Percentiles rank a stretch among this genome's conserved stretches.
Evolutionary conservation across 2,888 invertebrate genomes (phyloP).

Genomic region (Hypomecis atomaria): DNA sequence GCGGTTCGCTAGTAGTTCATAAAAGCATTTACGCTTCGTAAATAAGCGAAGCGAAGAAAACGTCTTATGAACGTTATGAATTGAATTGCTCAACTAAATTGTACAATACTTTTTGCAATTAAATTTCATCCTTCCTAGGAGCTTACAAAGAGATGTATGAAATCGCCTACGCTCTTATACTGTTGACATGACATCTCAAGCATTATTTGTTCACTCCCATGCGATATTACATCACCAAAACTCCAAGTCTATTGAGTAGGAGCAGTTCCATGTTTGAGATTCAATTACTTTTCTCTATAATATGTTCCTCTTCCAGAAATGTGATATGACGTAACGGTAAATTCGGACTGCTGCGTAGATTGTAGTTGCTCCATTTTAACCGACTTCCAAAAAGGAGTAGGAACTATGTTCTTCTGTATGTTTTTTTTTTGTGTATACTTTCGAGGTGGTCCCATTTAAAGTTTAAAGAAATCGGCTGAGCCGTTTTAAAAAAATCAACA

Average conservation of each 20-base stretch:
- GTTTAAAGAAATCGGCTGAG: no score
- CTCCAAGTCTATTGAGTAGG: neutral
- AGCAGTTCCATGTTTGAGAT: constrained; percentile 3
- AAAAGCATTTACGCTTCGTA: no score
- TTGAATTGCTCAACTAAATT: no score
- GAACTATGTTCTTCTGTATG: no score
- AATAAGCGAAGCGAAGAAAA: no score
- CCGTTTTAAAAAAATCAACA: no score
- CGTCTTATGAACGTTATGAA: no score
- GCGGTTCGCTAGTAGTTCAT: no score
- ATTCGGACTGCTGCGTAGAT: neutral
- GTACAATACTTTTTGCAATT: neutral
- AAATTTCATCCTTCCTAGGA: neutral
- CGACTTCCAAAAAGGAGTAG: no score
- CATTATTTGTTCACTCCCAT: constrained; percentile 2
- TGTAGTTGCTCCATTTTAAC: no score
- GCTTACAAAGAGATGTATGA: neutral
- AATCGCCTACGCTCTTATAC: neutral
- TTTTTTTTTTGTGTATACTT: no score
- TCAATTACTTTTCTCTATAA: constrained; percentile 4
- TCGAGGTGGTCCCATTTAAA: no score
- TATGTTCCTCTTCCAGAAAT: neutral
- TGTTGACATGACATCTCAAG: constrained; percentile 1
- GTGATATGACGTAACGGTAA: neutral
- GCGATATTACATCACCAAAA: constrained; percentile 5